phyloP scores from a whole-genome alignment of 2,797 vertebrate species.

The Rhabdomys pumilio region DNA sequence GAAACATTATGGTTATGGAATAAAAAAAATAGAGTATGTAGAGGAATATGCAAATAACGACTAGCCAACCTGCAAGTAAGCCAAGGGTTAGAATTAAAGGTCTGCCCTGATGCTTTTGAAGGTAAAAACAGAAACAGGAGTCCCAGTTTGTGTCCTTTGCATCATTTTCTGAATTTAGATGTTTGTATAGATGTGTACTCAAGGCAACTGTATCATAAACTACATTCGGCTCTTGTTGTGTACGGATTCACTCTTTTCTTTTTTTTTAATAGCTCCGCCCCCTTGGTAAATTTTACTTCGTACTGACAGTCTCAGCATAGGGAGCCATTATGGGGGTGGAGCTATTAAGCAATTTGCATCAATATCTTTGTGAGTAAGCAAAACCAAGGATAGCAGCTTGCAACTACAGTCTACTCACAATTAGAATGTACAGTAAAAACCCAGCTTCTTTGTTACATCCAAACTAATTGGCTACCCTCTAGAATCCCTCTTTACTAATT shows the following conservation, averaged over 20 bases:
- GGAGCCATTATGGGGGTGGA: neutral
- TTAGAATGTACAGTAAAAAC: conserved; percentile 13
- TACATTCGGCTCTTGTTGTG: neutral
- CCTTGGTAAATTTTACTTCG: neutral
- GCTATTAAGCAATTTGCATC: neutral
- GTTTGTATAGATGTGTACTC: neutral
- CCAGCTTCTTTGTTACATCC: conserved; percentile 9
- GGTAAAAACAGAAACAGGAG: neutral
- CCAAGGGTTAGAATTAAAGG: neutral
- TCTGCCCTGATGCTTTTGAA: neutral
- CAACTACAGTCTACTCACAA: neutral
- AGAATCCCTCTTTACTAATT: conserved; percentile 63
- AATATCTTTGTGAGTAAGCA: conserved; percentile 49
- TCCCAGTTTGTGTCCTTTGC: neutral
- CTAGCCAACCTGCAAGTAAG: neutral
- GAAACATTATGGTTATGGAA: neutral
- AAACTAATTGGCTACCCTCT: conserved; percentile 10
- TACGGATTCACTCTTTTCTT: neutral
- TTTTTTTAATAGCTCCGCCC: no score
- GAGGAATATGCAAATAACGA: neutral
- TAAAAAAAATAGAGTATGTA: neutral
- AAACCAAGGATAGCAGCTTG: neutral
- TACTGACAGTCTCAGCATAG: neutral
- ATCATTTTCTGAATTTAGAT: neutral
- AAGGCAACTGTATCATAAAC: neutral